Evolutionary conservation across 2,113 vertebrate genomes (phyloP).

Genomic region (Mastomys natalensis): DNA sequence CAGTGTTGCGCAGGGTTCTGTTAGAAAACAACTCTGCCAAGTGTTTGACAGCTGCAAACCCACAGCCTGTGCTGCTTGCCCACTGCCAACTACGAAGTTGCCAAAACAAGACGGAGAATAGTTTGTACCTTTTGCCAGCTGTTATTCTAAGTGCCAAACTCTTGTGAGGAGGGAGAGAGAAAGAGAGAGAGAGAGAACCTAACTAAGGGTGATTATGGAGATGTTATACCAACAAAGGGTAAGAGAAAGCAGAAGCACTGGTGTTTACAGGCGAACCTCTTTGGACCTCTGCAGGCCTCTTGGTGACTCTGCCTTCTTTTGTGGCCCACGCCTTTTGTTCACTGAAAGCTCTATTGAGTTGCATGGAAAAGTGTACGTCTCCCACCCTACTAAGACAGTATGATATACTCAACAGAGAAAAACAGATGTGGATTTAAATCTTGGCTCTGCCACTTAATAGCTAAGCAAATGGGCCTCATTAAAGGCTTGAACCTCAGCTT

Average conservation of each 20-base stretch:
- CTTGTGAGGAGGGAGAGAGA: constrained; percentile 37
- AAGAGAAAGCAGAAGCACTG: neutral
- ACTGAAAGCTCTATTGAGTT: too few species aligned
- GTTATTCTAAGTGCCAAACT: constrained; percentile 55
- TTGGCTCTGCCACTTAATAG: neutral
- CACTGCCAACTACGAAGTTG: constrained; percentile 39
- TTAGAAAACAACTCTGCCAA: neutral
- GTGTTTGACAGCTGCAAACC: neutral
- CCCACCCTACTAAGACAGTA: neutral
- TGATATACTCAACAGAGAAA: neutral
- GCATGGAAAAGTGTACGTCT: constrained; percentile 1
- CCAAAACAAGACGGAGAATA: constrained; percentile 60
- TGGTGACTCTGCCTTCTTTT: neutral
- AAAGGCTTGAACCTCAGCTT: neutral
- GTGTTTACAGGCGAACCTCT: neutral
- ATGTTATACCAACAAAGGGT: neutral
- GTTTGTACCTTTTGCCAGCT: constrained; percentile 57
- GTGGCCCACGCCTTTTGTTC: neutral
- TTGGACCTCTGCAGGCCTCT: neutral
- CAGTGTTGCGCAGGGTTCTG: neutral
- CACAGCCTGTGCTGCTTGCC: neutral
- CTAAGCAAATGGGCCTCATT: constrained; percentile 19
- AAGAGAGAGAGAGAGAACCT: neutral
- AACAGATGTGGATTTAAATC: neutral
- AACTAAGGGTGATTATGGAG: constrained; percentile 29